These are phyloP conservation scores for Otocyon megalotis DNA, from an alignment of 2,113 vertebrate genomes.

Conservation along the genomic window DNA sequence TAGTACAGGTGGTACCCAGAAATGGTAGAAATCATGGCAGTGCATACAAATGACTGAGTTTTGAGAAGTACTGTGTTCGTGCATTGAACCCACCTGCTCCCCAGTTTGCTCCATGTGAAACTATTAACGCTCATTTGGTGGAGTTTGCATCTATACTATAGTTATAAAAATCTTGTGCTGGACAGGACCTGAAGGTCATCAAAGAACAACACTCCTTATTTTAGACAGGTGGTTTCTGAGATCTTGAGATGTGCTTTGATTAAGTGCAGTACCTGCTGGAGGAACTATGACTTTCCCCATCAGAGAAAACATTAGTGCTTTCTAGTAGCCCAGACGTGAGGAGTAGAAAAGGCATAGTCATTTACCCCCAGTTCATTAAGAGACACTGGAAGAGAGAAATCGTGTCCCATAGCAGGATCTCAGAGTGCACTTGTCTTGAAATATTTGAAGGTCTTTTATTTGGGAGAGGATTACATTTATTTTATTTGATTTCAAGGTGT, in stretches of 20 bases:
- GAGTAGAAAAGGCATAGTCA: background rate
- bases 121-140: background rate
- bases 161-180: background rate
- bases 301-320: background rate
- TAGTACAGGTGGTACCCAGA: background rate
- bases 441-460: background rate
- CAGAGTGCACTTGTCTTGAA: background rate
- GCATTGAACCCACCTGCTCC: background rate
- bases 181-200: background rate
- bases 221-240: background rate
- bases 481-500: background rate
- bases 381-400: background rate
- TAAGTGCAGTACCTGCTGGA: background rate
- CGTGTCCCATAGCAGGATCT: background rate
- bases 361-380: background rate
- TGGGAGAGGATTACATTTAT: background rate
- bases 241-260: background rate
- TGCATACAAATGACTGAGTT: background rate
- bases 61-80: background rate
- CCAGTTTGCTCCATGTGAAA: background rate
- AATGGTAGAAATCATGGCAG: background rate
- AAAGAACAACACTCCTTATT: background rate
- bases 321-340: background rate
- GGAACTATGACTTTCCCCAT: background rate
- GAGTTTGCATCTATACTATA: background rate